A percentile compares a stretch with the other conserved stretches of the same genome.
phyloP scores from a whole-genome alignment of 2,797 vertebrate genomes.

The Phoeniculus purpureus region DNA sequence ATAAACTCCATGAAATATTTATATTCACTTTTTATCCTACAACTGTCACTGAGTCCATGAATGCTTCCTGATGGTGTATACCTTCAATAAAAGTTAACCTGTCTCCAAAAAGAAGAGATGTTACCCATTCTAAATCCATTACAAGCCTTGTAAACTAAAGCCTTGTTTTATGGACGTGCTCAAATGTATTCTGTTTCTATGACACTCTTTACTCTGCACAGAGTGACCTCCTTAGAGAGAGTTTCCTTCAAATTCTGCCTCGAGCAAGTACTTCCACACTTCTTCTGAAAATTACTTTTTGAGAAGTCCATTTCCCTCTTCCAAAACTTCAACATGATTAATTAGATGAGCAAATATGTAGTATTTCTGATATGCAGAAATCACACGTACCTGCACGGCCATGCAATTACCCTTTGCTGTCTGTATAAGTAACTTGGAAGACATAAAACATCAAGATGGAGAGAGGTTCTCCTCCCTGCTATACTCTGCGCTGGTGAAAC shows the following conservation, averaged over 20 bases:
- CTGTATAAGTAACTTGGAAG: rapidly evolving
- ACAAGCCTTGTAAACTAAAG: neutral
- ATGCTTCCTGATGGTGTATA: neutral
- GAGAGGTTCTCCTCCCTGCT: no score
- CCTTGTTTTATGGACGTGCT: neutral
- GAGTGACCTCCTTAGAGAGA: neutral
- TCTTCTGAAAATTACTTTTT: neutral
- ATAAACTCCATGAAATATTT: neutral
- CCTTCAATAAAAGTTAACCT: neutral
- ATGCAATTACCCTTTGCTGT: neutral
- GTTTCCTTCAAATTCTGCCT: neutral
- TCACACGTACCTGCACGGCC: neutral
- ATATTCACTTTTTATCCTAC: neutral
- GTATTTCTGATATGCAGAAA: neutral
- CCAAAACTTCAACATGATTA: neutral
- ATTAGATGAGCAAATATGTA: neutral
- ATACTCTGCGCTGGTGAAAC: no score
- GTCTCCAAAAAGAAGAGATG: neutral
- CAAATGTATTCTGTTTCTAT: neutral
- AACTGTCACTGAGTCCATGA: neutral
- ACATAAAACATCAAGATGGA: neutral
- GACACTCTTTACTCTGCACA: neutral
- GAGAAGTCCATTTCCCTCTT: neutral
- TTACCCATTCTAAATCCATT: neutral
- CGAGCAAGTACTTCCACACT: neutral